Base-by-base conservation (phyloP, 2,113 vertebrate species). In the Fregetta grallaria region DNA sequence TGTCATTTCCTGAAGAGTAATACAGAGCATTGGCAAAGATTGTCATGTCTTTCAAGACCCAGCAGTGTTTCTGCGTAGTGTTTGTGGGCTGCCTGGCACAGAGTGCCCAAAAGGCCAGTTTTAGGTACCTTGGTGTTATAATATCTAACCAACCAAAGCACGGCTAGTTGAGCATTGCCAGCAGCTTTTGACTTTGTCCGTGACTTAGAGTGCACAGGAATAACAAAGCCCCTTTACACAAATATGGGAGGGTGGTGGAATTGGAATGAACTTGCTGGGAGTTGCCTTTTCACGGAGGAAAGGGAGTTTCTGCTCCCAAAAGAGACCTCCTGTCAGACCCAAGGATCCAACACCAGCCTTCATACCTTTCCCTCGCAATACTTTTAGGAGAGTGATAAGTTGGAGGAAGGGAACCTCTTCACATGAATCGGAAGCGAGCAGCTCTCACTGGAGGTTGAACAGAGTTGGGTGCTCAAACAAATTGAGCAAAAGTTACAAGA, bases 371-470 rank as follows among this genome's bases (percentile, higher is more conserved):
- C 18, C 17, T 65, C 4, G 6, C 40, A 21, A 29, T 65, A 6
- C 42, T 58, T 44, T 10, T 16, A 68, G 45, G 58, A 70, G 8
- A 6, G 25, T 36, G 11, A 0, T 34, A 18, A 47, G 27, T 22
- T 55, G 40, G 61, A 45, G 44, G 17, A 25, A 61, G n/a, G 16
- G 15, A 59, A 47, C 12, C 18, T 70, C 55, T 77, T 73, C 8
- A 18, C 1, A 2, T 20, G 34, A 74, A 55, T 29, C 1, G 1
- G 36, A 58, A 17, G 4, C 1, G 5, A 59, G 29, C 1, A 0
- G 3, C n/a, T 52, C 6, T 81, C 17, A 6, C 14, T 75, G 53
- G 21, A 66, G 13, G 6, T 17, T 42, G 62, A 40, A 45, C 55
- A 50, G 29, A 75, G 3, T 2, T 72, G 62, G 4, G 9, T 55